Conservation (phyloP, 2,797 vertebrate genomes). For the Poecilia velifera region DNA sequence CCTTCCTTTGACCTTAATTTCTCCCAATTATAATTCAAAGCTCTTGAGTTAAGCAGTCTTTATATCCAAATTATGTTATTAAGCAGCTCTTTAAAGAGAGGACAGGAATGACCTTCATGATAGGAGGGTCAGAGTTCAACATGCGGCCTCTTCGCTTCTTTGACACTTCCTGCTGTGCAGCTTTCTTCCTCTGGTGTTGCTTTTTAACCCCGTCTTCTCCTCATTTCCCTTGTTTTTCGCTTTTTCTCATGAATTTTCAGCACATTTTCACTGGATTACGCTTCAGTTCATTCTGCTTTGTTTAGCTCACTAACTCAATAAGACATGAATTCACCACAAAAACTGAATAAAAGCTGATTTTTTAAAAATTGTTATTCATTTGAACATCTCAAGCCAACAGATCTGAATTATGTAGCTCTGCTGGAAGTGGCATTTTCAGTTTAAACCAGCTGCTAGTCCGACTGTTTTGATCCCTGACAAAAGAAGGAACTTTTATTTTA, state of each 20-base stretch:
- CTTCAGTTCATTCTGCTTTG: not conserved
- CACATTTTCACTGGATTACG: not conserved
- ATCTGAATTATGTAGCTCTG: not conserved
- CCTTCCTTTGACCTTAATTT: slow-evolving; percentile 48
- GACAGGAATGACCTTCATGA: slow-evolving; percentile 66
- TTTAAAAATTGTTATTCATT: not conserved
- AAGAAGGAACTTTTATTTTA: not conserved
- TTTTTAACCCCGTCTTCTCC: slow-evolving; percentile 7
- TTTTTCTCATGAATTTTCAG: not conserved
- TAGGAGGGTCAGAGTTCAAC: slow-evolving; percentile 53
- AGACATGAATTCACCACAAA: not conserved
- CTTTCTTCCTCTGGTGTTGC: slow-evolving; percentile 8
- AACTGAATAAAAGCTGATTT: not conserved
- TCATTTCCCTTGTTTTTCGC: not conserved
- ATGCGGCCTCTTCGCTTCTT: slow-evolving; percentile 18
- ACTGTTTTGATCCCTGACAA: not conserved
- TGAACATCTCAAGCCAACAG: not conserved
- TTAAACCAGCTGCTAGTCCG: not conserved
- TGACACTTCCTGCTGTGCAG: slow-evolving; percentile 25
- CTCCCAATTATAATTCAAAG: slow-evolving; percentile 36
- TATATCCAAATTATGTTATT: slow-evolving; percentile 58
- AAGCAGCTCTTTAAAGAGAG: slow-evolving; percentile 54
- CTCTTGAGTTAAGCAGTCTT: slow-evolving; percentile 57
- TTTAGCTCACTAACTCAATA: not conserved
- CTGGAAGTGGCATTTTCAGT: not conserved